Percentiles rank a stretch among this genome's conserved stretches.
Conservation (phyloP, 2,113 vertebrate species). For the Myocastor coypus region DNA sequence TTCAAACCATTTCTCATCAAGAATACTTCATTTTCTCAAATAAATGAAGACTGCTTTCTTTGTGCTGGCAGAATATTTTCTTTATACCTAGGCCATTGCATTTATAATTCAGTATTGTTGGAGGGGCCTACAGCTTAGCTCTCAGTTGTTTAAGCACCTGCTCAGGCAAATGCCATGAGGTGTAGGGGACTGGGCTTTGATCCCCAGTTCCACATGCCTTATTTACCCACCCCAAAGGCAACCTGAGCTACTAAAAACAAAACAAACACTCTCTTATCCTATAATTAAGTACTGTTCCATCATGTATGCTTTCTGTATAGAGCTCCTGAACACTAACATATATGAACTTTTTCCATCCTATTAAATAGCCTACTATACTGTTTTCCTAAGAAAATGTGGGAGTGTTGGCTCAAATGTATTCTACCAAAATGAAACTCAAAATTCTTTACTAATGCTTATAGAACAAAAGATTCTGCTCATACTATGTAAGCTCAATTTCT, state of each 20-base stretch:
- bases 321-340: background rate
- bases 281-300: background rate
- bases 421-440: conserved; percentile 27
- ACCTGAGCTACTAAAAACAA: no score
- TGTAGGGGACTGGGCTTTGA: no score
- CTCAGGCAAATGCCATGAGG: no score
- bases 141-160: no score
- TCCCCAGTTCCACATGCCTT: no score
- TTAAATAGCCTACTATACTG: background rate
- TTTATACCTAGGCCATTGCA: background rate
- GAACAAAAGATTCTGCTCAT: conserved; percentile 5
- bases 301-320: background rate
- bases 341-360: background rate
- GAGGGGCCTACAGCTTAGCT: no score
- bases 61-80: background rate
- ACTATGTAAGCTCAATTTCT: background rate
- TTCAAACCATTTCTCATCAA: background rate
- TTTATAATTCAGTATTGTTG: background rate
- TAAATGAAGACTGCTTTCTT: background rate
- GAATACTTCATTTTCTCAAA: background rate
- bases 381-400: background rate
- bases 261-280: no score
- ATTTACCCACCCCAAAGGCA: no score
- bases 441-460: background rate
- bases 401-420: background rate